Conservation (phyloP, 2,888 invertebrate genomes). For the Ectemnius continuus region DNA sequence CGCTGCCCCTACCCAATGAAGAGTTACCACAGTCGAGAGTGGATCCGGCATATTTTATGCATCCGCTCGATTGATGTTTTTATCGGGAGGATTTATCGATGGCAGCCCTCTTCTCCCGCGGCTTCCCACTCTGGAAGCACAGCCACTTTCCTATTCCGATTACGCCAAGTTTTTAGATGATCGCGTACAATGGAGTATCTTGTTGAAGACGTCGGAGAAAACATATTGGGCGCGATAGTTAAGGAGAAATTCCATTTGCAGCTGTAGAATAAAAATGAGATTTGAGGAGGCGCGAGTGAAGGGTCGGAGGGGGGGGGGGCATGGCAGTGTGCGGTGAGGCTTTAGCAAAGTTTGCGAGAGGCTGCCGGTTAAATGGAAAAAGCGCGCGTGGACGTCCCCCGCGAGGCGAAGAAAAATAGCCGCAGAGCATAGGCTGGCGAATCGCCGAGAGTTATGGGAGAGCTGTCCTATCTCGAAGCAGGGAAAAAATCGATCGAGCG, state of each 20-base stretch:
- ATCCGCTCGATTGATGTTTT: conserved; percentile 1
- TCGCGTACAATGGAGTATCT: too few species aligned
- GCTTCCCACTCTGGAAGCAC: neutral
- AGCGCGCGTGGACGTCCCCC: neutral
- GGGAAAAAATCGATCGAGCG: conserved; percentile 35
- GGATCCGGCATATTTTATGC: neutral
- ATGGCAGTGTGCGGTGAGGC: too few species aligned
- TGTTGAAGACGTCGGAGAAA: too few species aligned
- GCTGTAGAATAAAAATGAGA: neutral
- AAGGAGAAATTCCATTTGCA: neutral
- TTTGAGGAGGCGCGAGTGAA: neutral
- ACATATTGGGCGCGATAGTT: too few species aligned
- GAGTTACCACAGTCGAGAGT: too few species aligned
- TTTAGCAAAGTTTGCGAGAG: too few species aligned
- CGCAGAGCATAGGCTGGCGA: conserved; percentile 22
- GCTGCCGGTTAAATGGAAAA: conserved; percentile 1
- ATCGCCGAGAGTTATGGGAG: conserved; percentile 39
- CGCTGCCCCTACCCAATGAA: too few species aligned
- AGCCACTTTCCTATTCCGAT: neutral
- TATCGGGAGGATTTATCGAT: neutral
- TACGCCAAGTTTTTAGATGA: neutral
- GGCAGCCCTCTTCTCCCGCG: conserved; percentile 14
- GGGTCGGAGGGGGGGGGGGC: too few species aligned
- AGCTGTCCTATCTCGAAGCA: conserved; percentile 47
- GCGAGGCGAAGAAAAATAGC: conserved; percentile 33